Evolutionary conservation across 2,888 invertebrate genomes (phyloP).

Genomic region (Lobophora halterata): DNA sequence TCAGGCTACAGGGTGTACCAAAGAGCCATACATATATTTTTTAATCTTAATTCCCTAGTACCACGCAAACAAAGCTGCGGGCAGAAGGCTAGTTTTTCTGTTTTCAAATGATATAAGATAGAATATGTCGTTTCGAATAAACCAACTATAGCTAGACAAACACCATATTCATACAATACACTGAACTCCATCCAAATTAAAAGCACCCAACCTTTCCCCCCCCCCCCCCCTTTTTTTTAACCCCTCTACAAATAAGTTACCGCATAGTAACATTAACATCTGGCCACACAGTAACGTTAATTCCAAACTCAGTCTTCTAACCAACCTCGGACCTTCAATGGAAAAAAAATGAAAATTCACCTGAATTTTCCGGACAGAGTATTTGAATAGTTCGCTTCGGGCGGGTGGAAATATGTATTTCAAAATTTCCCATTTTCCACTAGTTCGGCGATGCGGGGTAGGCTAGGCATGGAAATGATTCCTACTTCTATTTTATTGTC

Average conservation of each 20-base stretch:
- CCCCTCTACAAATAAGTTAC: conserved; percentile 19
- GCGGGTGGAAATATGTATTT: conserved; percentile 57
- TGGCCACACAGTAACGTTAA: conserved; percentile 22
- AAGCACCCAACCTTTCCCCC: conserved; percentile 9
- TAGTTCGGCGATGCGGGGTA: conserved; percentile 16
- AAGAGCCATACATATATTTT: too few species aligned
- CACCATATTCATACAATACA: conserved; percentile 5
- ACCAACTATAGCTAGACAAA: too few species aligned
- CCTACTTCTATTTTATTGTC: too few species aligned
- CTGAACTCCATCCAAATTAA: conserved; percentile 6
- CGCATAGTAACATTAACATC: too few species aligned
- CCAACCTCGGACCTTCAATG: conserved; percentile 32
- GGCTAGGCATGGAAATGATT: not conserved
- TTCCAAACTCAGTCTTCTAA: conserved; percentile 25
- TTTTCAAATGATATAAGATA: too few species aligned
- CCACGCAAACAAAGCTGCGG: too few species aligned
- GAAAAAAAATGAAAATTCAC: conserved; percentile 52
- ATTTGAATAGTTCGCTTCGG: conserved; percentile 55
- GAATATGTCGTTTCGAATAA: too few species aligned
- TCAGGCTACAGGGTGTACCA: too few species aligned
- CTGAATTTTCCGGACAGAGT: conserved; percentile 34
- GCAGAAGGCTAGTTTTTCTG: too few species aligned
- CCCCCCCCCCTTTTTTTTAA: too few species aligned
- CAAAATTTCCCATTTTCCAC: conserved; percentile 21
- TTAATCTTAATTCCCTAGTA: too few species aligned